Evolutionary conservation across 2,888 invertebrate genomes (phyloP).

Genomic region (Agonum fuliginosum): DNA sequence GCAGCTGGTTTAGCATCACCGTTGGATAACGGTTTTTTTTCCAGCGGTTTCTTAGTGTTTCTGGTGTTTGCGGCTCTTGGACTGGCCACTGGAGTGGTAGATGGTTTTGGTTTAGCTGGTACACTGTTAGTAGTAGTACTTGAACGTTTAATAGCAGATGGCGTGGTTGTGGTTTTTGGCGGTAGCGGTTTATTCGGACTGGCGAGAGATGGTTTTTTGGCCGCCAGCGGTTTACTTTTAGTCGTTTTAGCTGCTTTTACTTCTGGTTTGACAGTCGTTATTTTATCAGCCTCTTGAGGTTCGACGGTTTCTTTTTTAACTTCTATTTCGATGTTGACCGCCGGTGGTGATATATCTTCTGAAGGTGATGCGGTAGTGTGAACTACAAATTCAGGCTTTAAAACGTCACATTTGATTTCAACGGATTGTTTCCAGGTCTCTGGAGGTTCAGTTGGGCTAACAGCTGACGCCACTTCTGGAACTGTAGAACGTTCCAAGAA

Average conservation of each 20-base stretch:
- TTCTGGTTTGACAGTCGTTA: slow-evolving; percentile 65
- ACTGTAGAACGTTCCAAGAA: slow-evolving; percentile 66
- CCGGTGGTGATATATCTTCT: slow-evolving; percentile 65
- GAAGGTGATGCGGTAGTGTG: slow-evolving; percentile 67
- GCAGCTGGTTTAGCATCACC: slow-evolving; percentile 74
- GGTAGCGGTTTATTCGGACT: slow-evolving; percentile 60
- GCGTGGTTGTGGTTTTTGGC: neutral
- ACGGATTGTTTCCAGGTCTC: slow-evolving; percentile 62
- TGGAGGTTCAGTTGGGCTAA: slow-evolving; percentile 63
- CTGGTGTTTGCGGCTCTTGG: slow-evolving; percentile 62
- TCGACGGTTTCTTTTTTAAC: slow-evolving; percentile 63
- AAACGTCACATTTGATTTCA: slow-evolving; percentile 66
- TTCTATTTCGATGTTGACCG: slow-evolving; percentile 62
- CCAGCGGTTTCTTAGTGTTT: slow-evolving; percentile 63
- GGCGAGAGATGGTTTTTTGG: slow-evolving; percentile 61
- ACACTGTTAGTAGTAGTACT: slow-evolving; percentile 14
- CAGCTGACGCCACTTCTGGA: slow-evolving; percentile 65
- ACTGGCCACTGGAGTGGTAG: slow-evolving; percentile 61
- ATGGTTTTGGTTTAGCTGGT: slow-evolving; percentile 61
- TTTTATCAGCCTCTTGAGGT: slow-evolving; percentile 66
- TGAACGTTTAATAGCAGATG: neutral
- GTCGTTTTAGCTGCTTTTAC: slow-evolving; percentile 66
- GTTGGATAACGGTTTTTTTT: slow-evolving; percentile 76
- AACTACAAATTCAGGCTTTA: slow-evolving; percentile 67
- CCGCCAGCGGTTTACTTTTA: slow-evolving; percentile 66